Percentiles rank a stretch among this genome's conserved stretches.
These are phyloP conservation scores for Coptotermes formosanus DNA, from an alignment of 1,140 invertebrate genomes.

Conservation along the genomic window DNA sequence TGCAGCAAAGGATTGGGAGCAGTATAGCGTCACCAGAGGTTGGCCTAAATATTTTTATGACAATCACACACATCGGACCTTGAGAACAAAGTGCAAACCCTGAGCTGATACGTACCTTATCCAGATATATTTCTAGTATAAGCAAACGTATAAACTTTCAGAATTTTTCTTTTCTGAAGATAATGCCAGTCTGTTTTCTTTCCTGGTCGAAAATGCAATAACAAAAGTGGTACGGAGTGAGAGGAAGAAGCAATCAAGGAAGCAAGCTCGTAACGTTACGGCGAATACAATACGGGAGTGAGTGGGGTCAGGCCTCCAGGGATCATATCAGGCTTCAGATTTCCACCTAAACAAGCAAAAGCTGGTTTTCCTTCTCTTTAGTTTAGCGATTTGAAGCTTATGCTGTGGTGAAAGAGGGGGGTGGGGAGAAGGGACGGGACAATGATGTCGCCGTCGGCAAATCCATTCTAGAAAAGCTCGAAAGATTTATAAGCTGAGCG, in stretches of 20 bases:
- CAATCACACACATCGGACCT: too few relatives aligned
- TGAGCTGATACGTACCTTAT: too few relatives aligned
- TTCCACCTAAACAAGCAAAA: conserved; percentile 16
- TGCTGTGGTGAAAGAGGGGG: not conserved
- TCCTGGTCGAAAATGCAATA: conserved; percentile 8
- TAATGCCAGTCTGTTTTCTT: not conserved
- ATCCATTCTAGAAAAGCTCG: not conserved
- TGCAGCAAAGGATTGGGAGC: too few relatives aligned
- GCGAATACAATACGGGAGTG: not conserved
- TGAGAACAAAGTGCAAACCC: too few relatives aligned
- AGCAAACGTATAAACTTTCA: not conserved
- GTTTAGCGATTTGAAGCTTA: conserved; percentile 18
- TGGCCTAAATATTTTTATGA: too few relatives aligned
- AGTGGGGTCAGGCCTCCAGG: conserved; percentile 4
- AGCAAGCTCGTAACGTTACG: not conserved
- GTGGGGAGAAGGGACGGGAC: not conserved
- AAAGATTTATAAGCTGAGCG: not conserved
- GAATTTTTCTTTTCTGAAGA: not conserved
- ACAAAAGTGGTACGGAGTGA: not conserved
- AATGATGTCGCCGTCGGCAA: conserved; percentile 13
- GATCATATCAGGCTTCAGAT: conserved; percentile 1
- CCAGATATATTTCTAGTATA: not conserved
- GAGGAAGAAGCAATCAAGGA: not conserved
- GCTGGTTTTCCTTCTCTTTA: conserved; percentile 13
- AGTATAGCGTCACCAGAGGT: too few relatives aligned